A percentile compares a stretch with the other conserved stretches of the same genome.
These are phyloP conservation scores for Sebastes oblongus DNA, from an alignment of 2,797 vertebrate species.

Conservation along the genomic window DNA sequence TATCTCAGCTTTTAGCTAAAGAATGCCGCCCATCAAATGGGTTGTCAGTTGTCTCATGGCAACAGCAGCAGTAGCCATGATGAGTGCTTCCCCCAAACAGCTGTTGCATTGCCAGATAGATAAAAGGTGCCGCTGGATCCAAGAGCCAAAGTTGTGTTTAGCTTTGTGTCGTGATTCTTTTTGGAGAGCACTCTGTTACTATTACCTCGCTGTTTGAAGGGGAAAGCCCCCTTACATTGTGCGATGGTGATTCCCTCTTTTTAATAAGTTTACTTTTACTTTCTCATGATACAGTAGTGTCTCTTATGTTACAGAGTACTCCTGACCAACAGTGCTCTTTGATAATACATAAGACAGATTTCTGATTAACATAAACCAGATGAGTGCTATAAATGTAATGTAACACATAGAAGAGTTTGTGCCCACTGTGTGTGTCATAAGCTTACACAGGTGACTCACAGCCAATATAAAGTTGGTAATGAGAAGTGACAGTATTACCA, in stretches of 20 bases:
- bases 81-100: constrained; percentile 22
- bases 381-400: neutral
- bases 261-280: neutral
- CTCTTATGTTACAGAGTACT: neutral
- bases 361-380: neutral
- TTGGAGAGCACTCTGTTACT: neutral
- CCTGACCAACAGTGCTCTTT: neutral
- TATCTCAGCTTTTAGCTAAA: constrained; percentile 37
- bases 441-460: neutral
- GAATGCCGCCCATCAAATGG: constrained; percentile 13
- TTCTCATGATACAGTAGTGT: neutral
- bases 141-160: constrained; percentile 39
- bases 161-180: neutral
- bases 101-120: constrained; percentile 16
- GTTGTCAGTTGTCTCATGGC: constrained; percentile 47
- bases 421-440: neutral
- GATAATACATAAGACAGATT: neutral
- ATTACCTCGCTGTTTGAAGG: neutral
- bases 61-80: constrained; percentile 38
- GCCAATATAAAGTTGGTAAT: neutral
- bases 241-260: neutral
- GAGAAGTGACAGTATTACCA: neutral
- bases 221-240: neutral
- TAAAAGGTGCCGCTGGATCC: constrained; percentile 24
- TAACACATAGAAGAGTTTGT: neutral